Base-by-base conservation (phyloP, 1,140 invertebrate genomes). In the Dermatophagoides farinae region DNA sequence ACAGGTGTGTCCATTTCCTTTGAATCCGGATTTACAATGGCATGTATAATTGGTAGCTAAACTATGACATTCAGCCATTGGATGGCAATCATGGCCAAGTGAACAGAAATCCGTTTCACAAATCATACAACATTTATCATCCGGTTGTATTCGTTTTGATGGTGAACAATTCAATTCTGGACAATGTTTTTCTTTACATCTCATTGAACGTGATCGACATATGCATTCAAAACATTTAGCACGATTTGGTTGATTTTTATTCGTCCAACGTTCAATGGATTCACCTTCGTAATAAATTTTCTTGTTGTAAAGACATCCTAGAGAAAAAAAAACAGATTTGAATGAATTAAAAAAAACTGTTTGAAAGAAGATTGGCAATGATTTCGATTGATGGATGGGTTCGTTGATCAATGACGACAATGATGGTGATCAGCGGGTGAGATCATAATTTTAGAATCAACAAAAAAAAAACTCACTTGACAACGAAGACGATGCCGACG, bases 101-200 rank as follows among this genome's bases (percentile, higher is more conserved):
- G 80, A 80, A 76, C 87, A 90, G 74, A 88, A 88, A 76, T 90
- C 85, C 68, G 84, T 83, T 86, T 74, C 82, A 73, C 88, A 92
- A 69, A 87, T 85, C 71, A 86, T 86, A 75, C 87, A 92, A 72
- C 88, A 92, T 70, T 89, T 82, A 54, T 82, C 85, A 25, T 82
- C 80, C 43, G 86, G 82, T 65, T 79, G 79, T 66, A 89, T 81
- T 71, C 86, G 83, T 68, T 87, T 78, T 43, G 78, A 76, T 23
- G 76, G 72, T 54, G 82, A 80, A 77, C 88, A 92, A n/a, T 81
- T 77, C 60, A 91, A 75, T 64, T 77, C 73, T 25, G 87, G 86
- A 75, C 88, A 92, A 10, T 75, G 31, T 80, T 64, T 82, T 77
- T 5, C 82, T 82, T 67, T 86, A 79, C 51, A 83, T 78, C 63